Base-by-base conservation (phyloP, 1,140 invertebrate genomes). In the Bactericera cockerelli region DNA sequence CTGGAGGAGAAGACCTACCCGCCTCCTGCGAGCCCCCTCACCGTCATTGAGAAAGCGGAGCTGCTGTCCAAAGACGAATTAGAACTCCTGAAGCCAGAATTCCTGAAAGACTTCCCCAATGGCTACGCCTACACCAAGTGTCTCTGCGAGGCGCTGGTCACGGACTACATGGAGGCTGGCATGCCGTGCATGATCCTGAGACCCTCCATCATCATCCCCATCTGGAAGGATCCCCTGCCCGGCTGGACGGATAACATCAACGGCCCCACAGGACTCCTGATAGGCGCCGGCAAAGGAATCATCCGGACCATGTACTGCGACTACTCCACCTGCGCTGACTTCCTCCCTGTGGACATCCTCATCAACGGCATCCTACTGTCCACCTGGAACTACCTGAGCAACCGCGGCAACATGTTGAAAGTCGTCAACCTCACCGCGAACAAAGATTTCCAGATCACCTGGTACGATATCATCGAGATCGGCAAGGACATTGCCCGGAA, bases 181-280 rank as follows among this genome's bases (percentile, higher is more conserved):
- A 49, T 49, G 42, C 42, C 42, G 4, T 49, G 42, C 22, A 49
- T 49, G 42, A 49, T 49, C n/a, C n/a, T 49, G 42, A 16, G 42
- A 22, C 42, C 42, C 22, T 49, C 42, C 19, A 49, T 49, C 19
- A 22, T 49, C n/a, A 49, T 49, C n/a, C 42, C 83, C 13, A 70
- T 80, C 16, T 71, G 70, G 56, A 69, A 71, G 59, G 83, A 86
- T 62, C 84, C 84, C 0, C 39, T 83, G 3, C 75, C 77, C 36
- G 89, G 91, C 0, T 97, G 93, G 93, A 90, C 94, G 49, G 93
- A 96, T 69, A 95, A 85, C 70, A 76, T 93, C 8, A 95, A 95
- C 72, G 92, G 92, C 1, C 87, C 89, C 0, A 83, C 86, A 60
- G 89, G 83, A 1, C 69, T 86, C 1, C 70, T 84, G 63, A 77